phyloP scores from a whole-genome alignment of 2,113 vertebrate genomes.

The Litocranius walleri region DNA sequence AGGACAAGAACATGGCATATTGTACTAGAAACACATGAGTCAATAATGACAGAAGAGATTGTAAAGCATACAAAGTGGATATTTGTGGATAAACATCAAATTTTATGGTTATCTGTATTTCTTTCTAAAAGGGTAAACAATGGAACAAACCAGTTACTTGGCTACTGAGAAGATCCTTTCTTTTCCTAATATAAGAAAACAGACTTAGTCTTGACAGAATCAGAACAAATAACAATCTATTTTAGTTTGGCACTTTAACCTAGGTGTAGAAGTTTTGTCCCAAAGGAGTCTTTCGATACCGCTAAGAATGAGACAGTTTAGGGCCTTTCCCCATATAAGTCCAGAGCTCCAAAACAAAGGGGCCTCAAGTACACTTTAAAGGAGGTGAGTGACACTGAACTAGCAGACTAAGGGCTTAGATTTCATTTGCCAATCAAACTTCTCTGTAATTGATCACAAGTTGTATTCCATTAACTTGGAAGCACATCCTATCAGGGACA shows the following conservation, averaged over 20 bases:
- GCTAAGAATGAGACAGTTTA: background rate
- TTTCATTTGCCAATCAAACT: background rate
- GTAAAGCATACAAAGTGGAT: background rate
- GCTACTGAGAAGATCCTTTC: background rate
- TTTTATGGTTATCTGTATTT: slow-evolving; percentile 17
- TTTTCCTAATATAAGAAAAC: background rate
- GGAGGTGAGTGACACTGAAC: background rate
- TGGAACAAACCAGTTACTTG: background rate
- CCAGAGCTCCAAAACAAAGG: background rate
- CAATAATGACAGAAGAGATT: background rate
- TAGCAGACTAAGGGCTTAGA: background rate
- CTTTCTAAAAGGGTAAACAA: background rate
- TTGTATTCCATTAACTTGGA: background rate
- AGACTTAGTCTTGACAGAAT: background rate
- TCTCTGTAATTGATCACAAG: background rate
- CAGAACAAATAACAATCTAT: background rate
- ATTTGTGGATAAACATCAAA: background rate
- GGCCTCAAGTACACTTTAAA: background rate
- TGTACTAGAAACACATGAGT: background rate
- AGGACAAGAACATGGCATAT: background rate
- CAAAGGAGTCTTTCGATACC: background rate
- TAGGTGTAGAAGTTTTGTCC: background rate
- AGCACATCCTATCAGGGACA: background rate
- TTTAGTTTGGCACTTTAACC: background rate
- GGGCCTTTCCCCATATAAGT: background rate